Percentiles rank a stretch among this genome's conserved stretches.
Conservation (phyloP, 23 tunicate species). For the Clavelina lepadiformis region DNA sequence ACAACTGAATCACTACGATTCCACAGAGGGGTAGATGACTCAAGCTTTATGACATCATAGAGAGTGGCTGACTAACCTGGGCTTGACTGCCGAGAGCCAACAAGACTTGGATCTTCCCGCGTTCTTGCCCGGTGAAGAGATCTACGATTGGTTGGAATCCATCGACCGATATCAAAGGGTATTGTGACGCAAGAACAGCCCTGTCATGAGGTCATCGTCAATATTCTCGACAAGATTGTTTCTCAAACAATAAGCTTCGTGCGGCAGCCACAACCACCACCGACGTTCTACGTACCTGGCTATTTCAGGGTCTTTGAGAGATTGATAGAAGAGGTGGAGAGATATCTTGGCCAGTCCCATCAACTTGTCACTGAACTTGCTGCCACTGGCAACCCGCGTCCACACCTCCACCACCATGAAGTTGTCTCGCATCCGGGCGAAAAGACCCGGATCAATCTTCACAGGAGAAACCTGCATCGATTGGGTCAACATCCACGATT, state of each 20-base stretch:
- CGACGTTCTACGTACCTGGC: conserved; percentile 48
- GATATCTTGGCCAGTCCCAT: conserved; percentile 81
- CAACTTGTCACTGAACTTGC: conserved; percentile 52
- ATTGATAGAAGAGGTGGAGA: conserved; percentile 69
- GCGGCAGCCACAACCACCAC: not conserved
- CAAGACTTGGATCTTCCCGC: conserved; percentile 64
- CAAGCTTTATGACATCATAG: too few species aligned
- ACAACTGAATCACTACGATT: too few species aligned
- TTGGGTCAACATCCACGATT: not conserved
- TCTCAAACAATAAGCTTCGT: not conserved
- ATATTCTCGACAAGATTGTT: not conserved
- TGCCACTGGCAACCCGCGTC: conserved; percentile 37
- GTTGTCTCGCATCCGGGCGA: conserved; percentile 50
- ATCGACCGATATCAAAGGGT: conserved; percentile 76
- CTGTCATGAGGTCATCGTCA: conserved; percentile 17
- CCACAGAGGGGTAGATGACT: too few species aligned
- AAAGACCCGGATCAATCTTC: conserved; percentile 41
- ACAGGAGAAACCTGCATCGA: conserved; percentile 56
- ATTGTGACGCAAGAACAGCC: conserved; percentile 53
- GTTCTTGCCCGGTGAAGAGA: conserved; percentile 65
- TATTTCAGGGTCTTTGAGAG: conserved; percentile 70
- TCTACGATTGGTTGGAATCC: conserved; percentile 65
- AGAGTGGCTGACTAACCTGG: conserved; percentile 59
- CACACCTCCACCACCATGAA: conserved; percentile 83
- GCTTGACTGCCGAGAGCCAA: conserved; percentile 74